Evolutionary conservation across 2,888 invertebrate species (phyloP).

Genomic region (Zootermopsis nevadensis): DNA sequence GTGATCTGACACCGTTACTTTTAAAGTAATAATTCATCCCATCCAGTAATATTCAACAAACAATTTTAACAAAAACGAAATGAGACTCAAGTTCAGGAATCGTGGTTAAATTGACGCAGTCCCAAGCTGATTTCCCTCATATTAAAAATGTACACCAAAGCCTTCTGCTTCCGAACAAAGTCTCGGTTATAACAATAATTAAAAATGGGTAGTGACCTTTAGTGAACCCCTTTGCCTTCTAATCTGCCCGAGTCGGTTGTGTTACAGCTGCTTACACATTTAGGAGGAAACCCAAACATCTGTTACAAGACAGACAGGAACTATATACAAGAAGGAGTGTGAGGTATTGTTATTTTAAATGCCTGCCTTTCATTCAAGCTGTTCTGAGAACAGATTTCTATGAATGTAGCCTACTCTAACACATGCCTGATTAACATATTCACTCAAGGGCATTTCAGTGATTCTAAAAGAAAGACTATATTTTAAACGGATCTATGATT

Average conservation of each 20-base stretch:
- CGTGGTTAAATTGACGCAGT: background rate
- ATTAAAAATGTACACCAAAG: background rate
- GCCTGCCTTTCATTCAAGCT: background rate
- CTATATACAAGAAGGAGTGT: background rate
- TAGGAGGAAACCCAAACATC: background rate
- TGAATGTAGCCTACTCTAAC: background rate
- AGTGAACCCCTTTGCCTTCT: constrained; percentile 17
- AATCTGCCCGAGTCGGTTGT: constrained; percentile 24
- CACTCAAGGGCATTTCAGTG: too few species aligned
- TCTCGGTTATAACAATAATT: constrained; percentile 32
- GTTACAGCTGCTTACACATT: constrained; percentile 5
- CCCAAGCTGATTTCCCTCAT: background rate
- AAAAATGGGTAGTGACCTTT: constrained; percentile 31
- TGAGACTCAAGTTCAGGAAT: background rate
- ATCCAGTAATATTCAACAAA: too few species aligned
- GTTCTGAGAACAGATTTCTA: background rate
- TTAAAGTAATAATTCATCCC: too few species aligned
- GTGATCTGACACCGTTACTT: too few species aligned
- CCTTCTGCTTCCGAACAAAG: background rate
- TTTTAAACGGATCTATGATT: too few species aligned
- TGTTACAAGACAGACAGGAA: background rate
- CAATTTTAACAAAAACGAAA: background rate
- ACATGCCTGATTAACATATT: background rate
- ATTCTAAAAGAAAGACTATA: too few species aligned
- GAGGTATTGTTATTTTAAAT: background rate